A percentile compares a stretch with the other conserved stretches of the same genome.
These are phyloP conservation scores for Zeuzera pyrina DNA, from an alignment of 2,888 invertebrate genomes.

Conservation along the genomic window DNA sequence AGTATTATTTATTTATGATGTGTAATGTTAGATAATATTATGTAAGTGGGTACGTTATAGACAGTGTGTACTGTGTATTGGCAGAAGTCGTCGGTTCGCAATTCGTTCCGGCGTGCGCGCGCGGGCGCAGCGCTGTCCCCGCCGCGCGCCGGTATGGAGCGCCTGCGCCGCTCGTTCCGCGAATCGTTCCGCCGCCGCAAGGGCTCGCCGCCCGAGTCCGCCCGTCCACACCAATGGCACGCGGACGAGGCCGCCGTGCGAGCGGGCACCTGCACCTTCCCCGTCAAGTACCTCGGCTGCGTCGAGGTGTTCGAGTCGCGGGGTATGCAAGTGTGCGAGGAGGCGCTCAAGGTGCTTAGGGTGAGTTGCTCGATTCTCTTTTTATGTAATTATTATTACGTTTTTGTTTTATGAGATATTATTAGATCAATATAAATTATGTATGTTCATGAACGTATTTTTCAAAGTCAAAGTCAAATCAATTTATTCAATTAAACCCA, in stretches of 20 bases:
- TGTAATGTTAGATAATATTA: too few relatives aligned
- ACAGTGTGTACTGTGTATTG: too few relatives aligned
- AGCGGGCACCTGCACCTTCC: constrained; percentile 96
- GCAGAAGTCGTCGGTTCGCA: constrained; percentile 66
- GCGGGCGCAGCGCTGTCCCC: constrained; percentile 55
- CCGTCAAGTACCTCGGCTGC: constrained; percentile 98
- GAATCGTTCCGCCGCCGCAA: constrained; percentile 96
- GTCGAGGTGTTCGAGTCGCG: constrained; percentile 99
- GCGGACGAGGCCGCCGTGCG: constrained; percentile 97
- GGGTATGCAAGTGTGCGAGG: constrained; percentile 99
- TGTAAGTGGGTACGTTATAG: too few relatives aligned
- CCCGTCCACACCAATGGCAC: constrained; percentile 98
- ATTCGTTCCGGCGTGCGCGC: constrained; percentile 38
- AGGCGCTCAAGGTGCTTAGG: constrained; percentile 96
- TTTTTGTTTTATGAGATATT: too few relatives aligned
- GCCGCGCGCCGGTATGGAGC: constrained; percentile 83
- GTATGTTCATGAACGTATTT: too few relatives aligned
- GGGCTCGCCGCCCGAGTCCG: constrained; percentile 89
- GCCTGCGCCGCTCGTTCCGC: constrained; percentile 89
- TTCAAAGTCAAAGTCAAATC: too few relatives aligned
- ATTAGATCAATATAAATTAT: too few relatives aligned
- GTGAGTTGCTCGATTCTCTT: constrained; percentile 73
- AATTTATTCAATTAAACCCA: too few relatives aligned
- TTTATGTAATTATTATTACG: too few relatives aligned
- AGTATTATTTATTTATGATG: too few relatives aligned